Base-by-base conservation (phyloP, 2,797 vertebrate genomes). In the Mormyrops attenuatus region DNA sequence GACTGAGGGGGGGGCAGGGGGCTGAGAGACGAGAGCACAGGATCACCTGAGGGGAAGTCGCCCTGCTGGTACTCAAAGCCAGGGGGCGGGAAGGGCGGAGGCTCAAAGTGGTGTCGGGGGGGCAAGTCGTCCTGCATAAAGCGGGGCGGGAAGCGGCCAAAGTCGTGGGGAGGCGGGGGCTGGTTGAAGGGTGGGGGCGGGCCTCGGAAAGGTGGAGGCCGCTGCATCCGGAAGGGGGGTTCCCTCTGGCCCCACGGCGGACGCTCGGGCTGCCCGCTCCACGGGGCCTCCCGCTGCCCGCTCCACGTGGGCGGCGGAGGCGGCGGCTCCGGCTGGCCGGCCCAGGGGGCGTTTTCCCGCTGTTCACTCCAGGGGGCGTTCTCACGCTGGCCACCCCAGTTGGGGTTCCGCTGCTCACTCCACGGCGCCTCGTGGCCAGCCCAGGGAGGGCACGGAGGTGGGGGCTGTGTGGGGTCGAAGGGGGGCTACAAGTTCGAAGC, bases 111-210 rank as follows among this genome's bases (percentile, higher is more conserved):
- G 94, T 99, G 98, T 77, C 98, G 95, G 0, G 98, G 98, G 22
- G 98, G 97, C 85, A 99, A 99, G 85, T 99, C 98, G 0, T 99
- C 98, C 94, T 99, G 98, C 97, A 99, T 97, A 93, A 99, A 99
- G 89, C 98, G 98, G 2, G 98, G 98, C 0, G 98, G 98, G 92
- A 99, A 99, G 91, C 98, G 97, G 90, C 97, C 98, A 90, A 99
- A 99, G 93, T 95, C 97, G 92, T 99, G 98, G 1, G 91, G 98
- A 0, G 90, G 98, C 0, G 98, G 98, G 0, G 98, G 98, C 93
- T 99, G 98, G 95, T 96, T 98, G 93, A 98, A 99, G 85, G 97
- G 98, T 5, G 98, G 98, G 84, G 98, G 98, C 94, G 98, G 98
- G 41, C 98, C 98, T 55, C 98, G 95, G 94, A 99, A 99, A 94